Base-by-base conservation (phyloP, 2,113 vertebrate genomes). In the Vireo altiloquus region DNA sequence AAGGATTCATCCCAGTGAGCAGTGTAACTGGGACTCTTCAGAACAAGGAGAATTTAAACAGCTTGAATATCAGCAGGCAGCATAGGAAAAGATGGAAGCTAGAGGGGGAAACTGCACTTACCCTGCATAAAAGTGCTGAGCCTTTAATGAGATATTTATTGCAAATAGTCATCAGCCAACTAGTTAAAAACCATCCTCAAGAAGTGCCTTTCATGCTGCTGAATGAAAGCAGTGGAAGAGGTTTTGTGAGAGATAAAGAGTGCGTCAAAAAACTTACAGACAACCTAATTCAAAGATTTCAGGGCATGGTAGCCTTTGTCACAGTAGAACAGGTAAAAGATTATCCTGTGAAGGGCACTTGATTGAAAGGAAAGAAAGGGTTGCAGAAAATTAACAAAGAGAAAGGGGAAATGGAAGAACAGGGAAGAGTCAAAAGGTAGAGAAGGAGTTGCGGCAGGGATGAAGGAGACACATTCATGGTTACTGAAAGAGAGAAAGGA, bases 81-180 rank as follows among this genome's bases (percentile, higher is more conserved):
- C 27, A 20, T 27, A 39, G 52, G 13, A 72, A 71, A 92, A 90
- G 59, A 86, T 60, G 64, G 85, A 80, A 90, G 39, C 31, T 61
- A 44, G 35, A 59, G 22, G 24, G 9, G 40, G 39, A 91, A 96
- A 33, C 60, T 54, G 30, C 25, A 42, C 37, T 92, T 31, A 52
- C 40, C 39, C 37, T 21, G 30, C 10, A 2, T 70, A 33, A 49
- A 92, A 86, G 39, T 71, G 59, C 54, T 27, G 68, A 93, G 76
- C 37, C 31, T 92, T 88, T 96, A 91, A 93, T 86, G 87, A 95
- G 87, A 77, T 88, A 90, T 90, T 91, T 91, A 76, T 86, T 94
- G 66, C 75, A 94, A 89, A 85, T 56, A 94, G 40, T 66, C 66
- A 78, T 93, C 82, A 92, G 71, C 47, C 64, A 95, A 42, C 68